These are phyloP conservation scores for Neopelma chrysocephalum DNA, from an alignment of 2,797 vertebrate species.

Conservation along the genomic window DNA sequence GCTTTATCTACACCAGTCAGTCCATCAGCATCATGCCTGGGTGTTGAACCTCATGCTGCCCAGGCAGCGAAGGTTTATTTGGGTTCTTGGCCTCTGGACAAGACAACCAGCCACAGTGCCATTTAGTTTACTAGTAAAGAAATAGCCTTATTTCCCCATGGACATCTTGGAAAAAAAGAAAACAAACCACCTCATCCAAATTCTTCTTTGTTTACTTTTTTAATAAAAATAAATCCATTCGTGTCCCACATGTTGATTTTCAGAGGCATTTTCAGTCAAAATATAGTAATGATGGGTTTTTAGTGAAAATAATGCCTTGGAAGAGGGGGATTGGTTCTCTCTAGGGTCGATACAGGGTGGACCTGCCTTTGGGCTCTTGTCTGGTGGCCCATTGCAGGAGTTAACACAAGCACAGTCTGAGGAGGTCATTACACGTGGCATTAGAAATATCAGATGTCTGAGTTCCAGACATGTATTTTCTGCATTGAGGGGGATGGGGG, in stretches of 20 bases:
- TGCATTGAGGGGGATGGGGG: not conserved
- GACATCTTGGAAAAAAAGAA: not conserved
- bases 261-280: not conserved
- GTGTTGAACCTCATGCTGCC: not conserved
- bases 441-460: not conserved
- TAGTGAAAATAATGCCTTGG: not conserved
- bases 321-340: not conserved
- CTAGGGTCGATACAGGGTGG: not conserved
- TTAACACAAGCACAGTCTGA: conserved; percentile 24
- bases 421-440: not conserved
- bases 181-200: not conserved
- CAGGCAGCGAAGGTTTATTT: not conserved
- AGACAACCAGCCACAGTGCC: not conserved
- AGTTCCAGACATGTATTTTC: conserved; percentile 8
- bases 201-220: conserved; percentile 26
- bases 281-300: not conserved
- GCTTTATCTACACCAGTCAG: not conserved
- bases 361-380: not conserved
- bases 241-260: not conserved
- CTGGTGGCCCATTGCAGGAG: not conserved
- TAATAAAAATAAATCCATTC: not conserved
- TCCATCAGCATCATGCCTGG: not conserved
- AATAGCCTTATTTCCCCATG: conserved; percentile 32
- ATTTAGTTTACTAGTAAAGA: not conserved
- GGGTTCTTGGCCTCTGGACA: not conserved